Conservation (phyloP, 2,888 invertebrate genomes). For the Allolobophora icterica region DNA sequence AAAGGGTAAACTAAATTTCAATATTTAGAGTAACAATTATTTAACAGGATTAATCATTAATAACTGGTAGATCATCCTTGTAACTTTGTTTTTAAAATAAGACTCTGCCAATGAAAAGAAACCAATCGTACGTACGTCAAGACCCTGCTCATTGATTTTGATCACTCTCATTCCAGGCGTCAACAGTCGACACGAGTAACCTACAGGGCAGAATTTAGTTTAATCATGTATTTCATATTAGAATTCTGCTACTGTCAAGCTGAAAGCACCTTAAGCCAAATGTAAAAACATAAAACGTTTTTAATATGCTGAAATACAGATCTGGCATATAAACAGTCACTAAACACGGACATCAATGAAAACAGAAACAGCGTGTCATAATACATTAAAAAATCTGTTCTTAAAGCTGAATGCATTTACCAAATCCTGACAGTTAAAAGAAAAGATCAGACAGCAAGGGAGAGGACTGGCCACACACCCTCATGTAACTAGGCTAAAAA, state of each 20-base stretch:
- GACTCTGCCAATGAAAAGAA: background rate
- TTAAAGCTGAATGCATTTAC: background rate
- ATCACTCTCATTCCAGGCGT: constrained; percentile 84
- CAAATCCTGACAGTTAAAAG: no score
- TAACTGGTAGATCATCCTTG: no score
- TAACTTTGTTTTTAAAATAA: no score
- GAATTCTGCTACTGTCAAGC: background rate
- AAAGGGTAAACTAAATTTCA: no score
- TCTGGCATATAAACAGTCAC: background rate
- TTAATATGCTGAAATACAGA: no score
- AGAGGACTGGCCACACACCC: no score
- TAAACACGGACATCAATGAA: background rate
- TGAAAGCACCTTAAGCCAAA: background rate
- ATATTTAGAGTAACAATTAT: no score
- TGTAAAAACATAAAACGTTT: no score
- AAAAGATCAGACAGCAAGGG: no score
- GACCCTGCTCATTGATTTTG: constrained; percentile 85
- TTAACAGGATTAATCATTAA: no score
- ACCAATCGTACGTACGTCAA: constrained; percentile 80
- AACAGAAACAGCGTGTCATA: background rate
- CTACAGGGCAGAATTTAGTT: constrained; percentile 54
- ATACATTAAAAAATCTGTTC: no score
- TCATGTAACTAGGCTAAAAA: no score
- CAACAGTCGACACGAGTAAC: constrained; percentile 88
- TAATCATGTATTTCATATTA: background rate